Conservation (phyloP, 2,888 invertebrate species). For the Lydus trimaculatus region DNA sequence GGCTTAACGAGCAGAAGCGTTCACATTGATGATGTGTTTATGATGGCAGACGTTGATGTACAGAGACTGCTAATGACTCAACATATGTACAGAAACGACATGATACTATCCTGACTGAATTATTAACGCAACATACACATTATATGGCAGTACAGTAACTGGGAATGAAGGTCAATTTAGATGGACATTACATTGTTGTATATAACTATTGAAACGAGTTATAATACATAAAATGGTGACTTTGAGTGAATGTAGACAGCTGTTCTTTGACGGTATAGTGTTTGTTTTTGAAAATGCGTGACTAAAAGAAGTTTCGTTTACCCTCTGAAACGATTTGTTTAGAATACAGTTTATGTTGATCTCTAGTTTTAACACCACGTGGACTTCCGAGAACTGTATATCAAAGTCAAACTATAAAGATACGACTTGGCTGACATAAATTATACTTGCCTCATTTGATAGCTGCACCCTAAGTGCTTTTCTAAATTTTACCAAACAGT, state of each 20-base stretch:
- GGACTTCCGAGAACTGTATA: conserved; percentile 57
- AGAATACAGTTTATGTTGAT: conserved; percentile 54
- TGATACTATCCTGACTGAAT: conserved; percentile 54
- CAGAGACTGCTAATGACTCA: conserved; percentile 56
- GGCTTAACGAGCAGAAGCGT: conserved; percentile 48
- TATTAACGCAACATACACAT: conserved; percentile 53
- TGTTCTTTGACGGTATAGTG: conserved; percentile 46
- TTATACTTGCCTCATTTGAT: conserved; percentile 54
- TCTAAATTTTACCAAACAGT: conserved; percentile 56
- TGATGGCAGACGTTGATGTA: conserved; percentile 57
- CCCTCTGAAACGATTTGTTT: conserved; percentile 47
- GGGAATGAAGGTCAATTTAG: conserved; percentile 19
- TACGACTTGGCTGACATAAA: conserved; percentile 58
- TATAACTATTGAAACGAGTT: conserved; percentile 7
- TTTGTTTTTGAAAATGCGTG: conserved; percentile 57
- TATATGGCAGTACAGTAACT: conserved; percentile 31
- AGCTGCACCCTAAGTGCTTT: conserved; percentile 53
- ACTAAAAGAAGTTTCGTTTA: conserved; percentile 55
- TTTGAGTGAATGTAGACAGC: conserved; percentile 43
- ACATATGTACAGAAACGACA: conserved; percentile 54
- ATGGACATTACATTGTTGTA: conserved; percentile 1
- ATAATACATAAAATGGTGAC: conserved; percentile 3
- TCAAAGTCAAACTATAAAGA: conserved; percentile 55
- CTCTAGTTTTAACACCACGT: conserved; percentile 56
- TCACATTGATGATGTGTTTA: conserved; percentile 56